A percentile compares a stretch with the other conserved stretches of the same genome.
Evolutionary conservation across 1,140 invertebrate genomes (phyloP).

Genomic region (Amyelois transitella): DNA sequence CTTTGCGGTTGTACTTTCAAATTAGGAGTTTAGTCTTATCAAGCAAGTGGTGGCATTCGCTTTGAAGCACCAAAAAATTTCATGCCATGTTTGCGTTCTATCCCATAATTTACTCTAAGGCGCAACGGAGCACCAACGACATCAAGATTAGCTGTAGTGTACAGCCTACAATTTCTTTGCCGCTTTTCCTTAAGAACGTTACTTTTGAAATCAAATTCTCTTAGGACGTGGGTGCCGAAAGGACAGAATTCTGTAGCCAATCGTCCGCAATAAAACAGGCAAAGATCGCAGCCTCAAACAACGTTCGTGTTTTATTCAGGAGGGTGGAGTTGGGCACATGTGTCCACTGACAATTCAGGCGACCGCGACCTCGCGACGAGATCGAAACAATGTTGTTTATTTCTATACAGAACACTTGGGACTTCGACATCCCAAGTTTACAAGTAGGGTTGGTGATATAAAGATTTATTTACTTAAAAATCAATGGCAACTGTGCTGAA

Average conservation of each 20-base stretch:
- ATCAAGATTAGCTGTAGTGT: neutral
- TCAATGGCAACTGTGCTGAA: too few species aligned
- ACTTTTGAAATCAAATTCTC: slow-evolving; percentile 23
- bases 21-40: too few species aligned
- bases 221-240: slow-evolving; percentile 12
- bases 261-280: slow-evolving; percentile 57
- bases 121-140: neutral
- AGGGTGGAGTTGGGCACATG: slow-evolving; percentile 42
- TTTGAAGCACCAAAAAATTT: too few species aligned
- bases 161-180: slow-evolving; percentile 7
- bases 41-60: too few species aligned
- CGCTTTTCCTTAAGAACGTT: slow-evolving; percentile 11
- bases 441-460: too few species aligned
- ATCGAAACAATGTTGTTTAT: slow-evolving; percentile 12
- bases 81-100: neutral
- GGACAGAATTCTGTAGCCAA: slow-evolving; percentile 43
- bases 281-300: slow-evolving; percentile 47
- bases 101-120: neutral
- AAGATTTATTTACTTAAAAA: too few species aligned
- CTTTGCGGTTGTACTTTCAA: too few species aligned
- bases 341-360: slow-evolving; percentile 52
- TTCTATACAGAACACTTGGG: too few species aligned
- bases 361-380: slow-evolving; percentile 9
- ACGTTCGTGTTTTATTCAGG: slow-evolving; percentile 59
- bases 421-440: too few species aligned